Evolutionary conservation across 2,113 vertebrate species (phyloP).

Genomic region (Eulacestoma nigropectus): DNA sequence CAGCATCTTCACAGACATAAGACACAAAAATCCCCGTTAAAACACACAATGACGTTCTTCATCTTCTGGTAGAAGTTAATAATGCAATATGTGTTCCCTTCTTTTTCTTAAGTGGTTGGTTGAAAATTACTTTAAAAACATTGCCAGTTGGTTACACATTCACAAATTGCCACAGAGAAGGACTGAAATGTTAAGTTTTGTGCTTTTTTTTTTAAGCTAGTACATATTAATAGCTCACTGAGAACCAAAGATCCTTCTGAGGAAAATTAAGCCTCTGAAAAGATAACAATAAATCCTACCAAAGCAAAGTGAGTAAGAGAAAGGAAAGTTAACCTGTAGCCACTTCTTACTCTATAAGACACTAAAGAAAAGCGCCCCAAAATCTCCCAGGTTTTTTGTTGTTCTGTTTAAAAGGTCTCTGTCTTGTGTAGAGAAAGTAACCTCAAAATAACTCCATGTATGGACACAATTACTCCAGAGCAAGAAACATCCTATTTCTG

Average conservation of each 20-base stretch:
- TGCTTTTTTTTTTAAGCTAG: background rate
- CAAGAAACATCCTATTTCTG: background rate
- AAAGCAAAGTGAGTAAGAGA: background rate
- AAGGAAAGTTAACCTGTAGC: background rate
- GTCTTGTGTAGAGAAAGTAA: background rate
- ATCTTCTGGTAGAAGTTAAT: background rate
- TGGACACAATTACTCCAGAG: background rate
- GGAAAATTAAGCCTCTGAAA: background rate
- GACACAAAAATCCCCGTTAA: background rate
- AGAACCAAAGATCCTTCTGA: background rate
- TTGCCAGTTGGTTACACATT: background rate
- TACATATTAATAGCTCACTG: background rate
- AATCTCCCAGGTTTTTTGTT: background rate
- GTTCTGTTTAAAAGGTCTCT: background rate
- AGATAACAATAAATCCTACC: background rate
- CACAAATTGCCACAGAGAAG: background rate
- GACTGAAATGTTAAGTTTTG: background rate
- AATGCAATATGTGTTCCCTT: background rate
- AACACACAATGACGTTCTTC: background rate
- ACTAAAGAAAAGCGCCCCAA: background rate
- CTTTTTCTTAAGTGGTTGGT: background rate
- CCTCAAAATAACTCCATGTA: slow-evolving; percentile 25
- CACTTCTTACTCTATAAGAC: background rate
- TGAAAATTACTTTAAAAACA: background rate
- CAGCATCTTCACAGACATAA: background rate